phyloP scores from a whole-genome alignment of 2,888 invertebrate genomes.

The Mimachlamys varia region DNA sequence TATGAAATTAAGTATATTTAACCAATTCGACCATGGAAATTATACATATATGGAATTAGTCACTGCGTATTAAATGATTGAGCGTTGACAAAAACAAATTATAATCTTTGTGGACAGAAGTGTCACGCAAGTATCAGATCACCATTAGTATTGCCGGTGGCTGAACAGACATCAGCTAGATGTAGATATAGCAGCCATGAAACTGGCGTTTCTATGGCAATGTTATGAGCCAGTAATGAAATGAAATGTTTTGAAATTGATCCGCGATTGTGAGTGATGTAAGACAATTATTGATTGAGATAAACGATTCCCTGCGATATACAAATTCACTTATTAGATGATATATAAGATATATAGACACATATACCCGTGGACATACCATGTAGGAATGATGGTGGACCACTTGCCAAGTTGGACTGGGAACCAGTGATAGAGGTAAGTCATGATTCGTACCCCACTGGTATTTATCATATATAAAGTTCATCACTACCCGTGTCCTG shows the following conservation, averaged over 20 bases:
- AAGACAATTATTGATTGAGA: not conserved
- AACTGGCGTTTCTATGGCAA: not conserved
- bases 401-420: not conserved
- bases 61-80: not conserved
- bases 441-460: too few relatives aligned
- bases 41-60: too few relatives aligned
- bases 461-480: too few relatives aligned
- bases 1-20: too few relatives aligned
- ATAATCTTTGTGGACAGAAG: too few relatives aligned
- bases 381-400: not conserved
- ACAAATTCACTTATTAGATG: too few relatives aligned
- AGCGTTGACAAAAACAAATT: too few relatives aligned
- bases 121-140: not conserved
- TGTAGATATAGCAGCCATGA: not conserved
- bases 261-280: not conserved
- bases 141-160: not conserved
- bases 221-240: not conserved
- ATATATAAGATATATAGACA: not conserved
- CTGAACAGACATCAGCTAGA: not conserved
- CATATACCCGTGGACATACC: not conserved
- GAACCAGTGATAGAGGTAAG: not conserved
- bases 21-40: too few relatives aligned
- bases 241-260: conserved; percentile 19
- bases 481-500: too few relatives aligned
- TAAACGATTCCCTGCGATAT: not conserved